These are phyloP conservation scores for Zaprionus davidi DNA, from an alignment of 1,140 invertebrate genomes.

Conservation along the genomic window DNA sequence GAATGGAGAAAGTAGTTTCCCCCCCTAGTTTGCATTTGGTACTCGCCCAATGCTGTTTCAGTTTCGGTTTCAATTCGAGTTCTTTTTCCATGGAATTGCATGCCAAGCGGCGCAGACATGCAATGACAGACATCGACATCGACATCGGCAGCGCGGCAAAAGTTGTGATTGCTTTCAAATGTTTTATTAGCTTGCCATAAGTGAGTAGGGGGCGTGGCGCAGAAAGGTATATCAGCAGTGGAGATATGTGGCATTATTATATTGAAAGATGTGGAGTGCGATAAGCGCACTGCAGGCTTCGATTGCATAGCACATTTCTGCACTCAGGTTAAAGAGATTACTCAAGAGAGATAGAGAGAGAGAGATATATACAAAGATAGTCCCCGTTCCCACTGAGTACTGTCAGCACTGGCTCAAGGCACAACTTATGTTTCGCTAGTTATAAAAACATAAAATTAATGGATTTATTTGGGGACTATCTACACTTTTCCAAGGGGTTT, in stretches of 20 bases:
- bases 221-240: neutral
- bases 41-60: slow-evolving; percentile 23
- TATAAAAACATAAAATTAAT: slow-evolving; percentile 4
- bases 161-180: slow-evolving; percentile 78
- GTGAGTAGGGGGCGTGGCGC: neutral
- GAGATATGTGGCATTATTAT: slow-evolving; percentile 29
- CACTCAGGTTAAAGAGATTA: no score
- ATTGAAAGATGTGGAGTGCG: slow-evolving; percentile 15
- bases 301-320: neutral
- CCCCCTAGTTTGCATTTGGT: slow-evolving; percentile 50
- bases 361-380: no score
- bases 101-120: slow-evolving; percentile 62
- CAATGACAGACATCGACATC: slow-evolving; percentile 68
- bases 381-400: neutral
- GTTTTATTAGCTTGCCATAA: slow-evolving; percentile 71
- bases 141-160: slow-evolving; percentile 39
- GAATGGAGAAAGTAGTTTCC: neutral
- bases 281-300: slow-evolving; percentile 5
- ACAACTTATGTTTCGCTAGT: neutral
- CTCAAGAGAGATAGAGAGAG: no score
- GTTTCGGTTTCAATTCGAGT: slow-evolving; percentile 34
- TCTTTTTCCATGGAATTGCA: slow-evolving; percentile 28
- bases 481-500: neutral
- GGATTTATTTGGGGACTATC: neutral
- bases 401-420: neutral